Evolutionary conservation across 2,888 invertebrate genomes (phyloP).

Genomic region (Cartodere bifasciata): DNA sequence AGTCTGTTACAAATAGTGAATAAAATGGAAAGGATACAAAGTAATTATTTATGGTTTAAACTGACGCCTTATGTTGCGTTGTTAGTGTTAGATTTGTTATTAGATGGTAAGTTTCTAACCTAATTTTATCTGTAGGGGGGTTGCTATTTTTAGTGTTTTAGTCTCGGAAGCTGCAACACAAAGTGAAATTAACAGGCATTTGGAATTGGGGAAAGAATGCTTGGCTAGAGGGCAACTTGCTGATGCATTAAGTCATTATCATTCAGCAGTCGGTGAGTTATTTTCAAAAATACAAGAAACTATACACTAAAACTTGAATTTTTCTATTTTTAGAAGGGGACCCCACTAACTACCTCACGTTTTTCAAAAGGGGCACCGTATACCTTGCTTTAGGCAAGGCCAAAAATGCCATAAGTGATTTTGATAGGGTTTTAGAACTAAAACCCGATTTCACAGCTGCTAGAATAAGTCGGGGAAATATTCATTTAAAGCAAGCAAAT

Average conservation of each 20-base stretch:
- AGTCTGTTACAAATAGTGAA: constrained; percentile 36
- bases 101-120: constrained; percentile 46
- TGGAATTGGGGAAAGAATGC: constrained; percentile 87
- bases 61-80: constrained; percentile 53
- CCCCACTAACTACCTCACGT: constrained; percentile 88
- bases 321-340: constrained; percentile 67
- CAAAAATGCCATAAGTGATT: constrained; percentile 87
- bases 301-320: not conserved
- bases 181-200: constrained; percentile 80
- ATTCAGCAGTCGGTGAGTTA: constrained; percentile 85
- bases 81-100: constrained; percentile 52
- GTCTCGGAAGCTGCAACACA: constrained; percentile 59
- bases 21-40: constrained; percentile 40
- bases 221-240: constrained; percentile 85
- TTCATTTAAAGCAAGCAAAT: constrained; percentile 81
- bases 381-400: constrained; percentile 93
- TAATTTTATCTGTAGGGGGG: constrained; percentile 9
- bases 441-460: constrained; percentile 93
- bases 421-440: constrained; percentile 81
- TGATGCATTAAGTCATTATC: constrained; percentile 94
- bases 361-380: constrained; percentile 91
- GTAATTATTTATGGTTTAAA: constrained; percentile 43
- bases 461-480: constrained; percentile 60
- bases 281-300: not conserved
- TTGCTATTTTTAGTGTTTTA: constrained; percentile 22